phyloP scores from a whole-genome alignment of 2,888 invertebrate species.

The Gibbula magus region DNA sequence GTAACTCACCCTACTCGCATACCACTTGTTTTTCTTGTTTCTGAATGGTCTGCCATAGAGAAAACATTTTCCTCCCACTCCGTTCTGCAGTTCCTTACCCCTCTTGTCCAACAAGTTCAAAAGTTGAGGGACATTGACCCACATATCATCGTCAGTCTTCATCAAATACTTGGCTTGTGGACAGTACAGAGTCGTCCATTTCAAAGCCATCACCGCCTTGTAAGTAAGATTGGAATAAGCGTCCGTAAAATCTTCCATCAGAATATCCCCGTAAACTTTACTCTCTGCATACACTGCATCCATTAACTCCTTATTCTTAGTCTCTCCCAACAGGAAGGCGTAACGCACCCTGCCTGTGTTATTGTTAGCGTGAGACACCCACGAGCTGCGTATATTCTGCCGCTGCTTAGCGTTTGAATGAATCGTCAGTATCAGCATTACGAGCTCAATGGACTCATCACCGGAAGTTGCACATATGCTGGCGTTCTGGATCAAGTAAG shows the following conservation, averaged over 20 bases:
- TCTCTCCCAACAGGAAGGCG: constrained; percentile 25
- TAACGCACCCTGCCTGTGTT: constrained; percentile 20
- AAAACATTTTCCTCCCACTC: no score
- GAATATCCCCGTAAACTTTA: constrained; percentile 9
- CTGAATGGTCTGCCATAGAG: no score
- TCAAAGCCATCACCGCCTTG: constrained; percentile 31
- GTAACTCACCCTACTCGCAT: no score
- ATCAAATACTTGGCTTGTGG: constrained; percentile 22
- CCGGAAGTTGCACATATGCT: constrained; percentile 30
- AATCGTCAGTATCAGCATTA: constrained; percentile 38
- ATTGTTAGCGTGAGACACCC: constrained; percentile 1
- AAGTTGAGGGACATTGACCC: constrained; percentile 3
- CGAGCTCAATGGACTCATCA: constrained; percentile 29
- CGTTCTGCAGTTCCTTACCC: no score
- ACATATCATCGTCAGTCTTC: constrained; percentile 37
- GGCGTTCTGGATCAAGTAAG: constrained; percentile 36
- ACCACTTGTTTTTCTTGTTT: no score
- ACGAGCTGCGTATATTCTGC: constrained; percentile 22
- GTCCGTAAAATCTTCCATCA: constrained; percentile 25
- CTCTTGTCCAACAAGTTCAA: not conserved
- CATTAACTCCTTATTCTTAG: not conserved
- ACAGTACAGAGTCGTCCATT: constrained; percentile 25
- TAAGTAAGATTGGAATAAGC: constrained; percentile 26
- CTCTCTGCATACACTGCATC: not conserved
- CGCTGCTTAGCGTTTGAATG: constrained; percentile 26